Conservation (phyloP, 64 coral and sea anemone species). For the Pachyseris speciosa region DNA sequence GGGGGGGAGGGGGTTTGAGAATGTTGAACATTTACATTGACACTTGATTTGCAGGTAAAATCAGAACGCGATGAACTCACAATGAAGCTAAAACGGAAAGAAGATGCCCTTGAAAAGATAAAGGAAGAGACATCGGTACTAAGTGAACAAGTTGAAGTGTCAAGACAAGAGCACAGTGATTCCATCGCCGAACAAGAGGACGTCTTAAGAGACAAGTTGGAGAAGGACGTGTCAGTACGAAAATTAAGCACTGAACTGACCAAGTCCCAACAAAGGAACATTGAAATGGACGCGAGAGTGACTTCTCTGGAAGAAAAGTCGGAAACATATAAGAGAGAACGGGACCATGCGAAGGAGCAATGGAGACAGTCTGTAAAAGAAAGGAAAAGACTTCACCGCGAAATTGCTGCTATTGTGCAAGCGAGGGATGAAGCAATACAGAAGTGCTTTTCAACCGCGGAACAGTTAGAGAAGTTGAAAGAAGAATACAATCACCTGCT, state of each 20-base stretch:
- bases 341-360: slow-evolving; percentile 93
- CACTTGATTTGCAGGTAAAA: slow-evolving; percentile 58
- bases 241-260: slow-evolving; percentile 78
- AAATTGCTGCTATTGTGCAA: slow-evolving; percentile 74
- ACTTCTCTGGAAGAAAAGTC: slow-evolving; percentile 78
- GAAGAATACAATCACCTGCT: slow-evolving; percentile 85
- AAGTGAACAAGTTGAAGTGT: slow-evolving; percentile 71
- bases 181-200: slow-evolving; percentile 65
- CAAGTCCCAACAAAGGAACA: slow-evolving; percentile 87
- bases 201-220: slow-evolving; percentile 62
- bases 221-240: slow-evolving; percentile 54
- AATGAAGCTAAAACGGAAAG: slow-evolving; percentile 62
- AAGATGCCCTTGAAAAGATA: slow-evolving; percentile 60
- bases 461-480: slow-evolving; percentile 89
- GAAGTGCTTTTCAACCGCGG: slow-evolving; percentile 90
- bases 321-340: slow-evolving; percentile 76
- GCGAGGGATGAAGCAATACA: slow-evolving; percentile 96
- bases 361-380: slow-evolving; percentile 96
- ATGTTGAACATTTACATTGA: not conserved
- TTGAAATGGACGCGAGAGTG: slow-evolving; percentile 84
- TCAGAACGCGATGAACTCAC: slow-evolving; percentile 78
- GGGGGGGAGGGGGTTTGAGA: no score
- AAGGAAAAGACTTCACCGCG: slow-evolving; percentile 85
- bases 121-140: slow-evolving; percentile 60
- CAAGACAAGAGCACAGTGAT: slow-evolving; percentile 69